These are phyloP conservation scores for Sarcophaga caerulescens DNA, from an alignment of 2,888 invertebrate genomes.

Conservation along the genomic window DNA sequence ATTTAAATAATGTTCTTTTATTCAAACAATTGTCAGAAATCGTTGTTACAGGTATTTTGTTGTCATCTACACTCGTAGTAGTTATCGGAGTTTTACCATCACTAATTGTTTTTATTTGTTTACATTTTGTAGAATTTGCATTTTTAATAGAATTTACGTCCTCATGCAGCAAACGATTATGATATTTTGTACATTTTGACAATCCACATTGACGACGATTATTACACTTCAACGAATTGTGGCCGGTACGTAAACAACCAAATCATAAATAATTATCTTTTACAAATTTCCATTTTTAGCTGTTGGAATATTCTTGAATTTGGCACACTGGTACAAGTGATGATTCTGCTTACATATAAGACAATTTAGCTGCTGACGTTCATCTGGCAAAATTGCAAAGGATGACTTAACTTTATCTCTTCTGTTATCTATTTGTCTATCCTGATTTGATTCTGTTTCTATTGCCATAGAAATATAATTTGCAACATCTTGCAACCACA, in stretches of 20 bases:
- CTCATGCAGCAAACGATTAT: too few species aligned
- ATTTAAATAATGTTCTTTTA: slow-evolving; percentile 48
- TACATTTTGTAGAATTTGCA: too few species aligned
- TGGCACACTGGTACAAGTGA: slow-evolving; percentile 17
- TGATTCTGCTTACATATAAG: slow-evolving; percentile 23
- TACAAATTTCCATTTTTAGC: background rate
- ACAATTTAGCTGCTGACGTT: background rate
- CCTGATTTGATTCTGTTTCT: too few species aligned
- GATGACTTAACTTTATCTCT: slow-evolving; percentile 9
- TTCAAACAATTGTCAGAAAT: slow-evolving; percentile 3
- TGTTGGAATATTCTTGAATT: slow-evolving; percentile 14
- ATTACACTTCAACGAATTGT: too few species aligned
- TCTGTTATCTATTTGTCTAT: background rate
- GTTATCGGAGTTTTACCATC: slow-evolving; percentile 5
- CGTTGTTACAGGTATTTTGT: slow-evolving; percentile 21
- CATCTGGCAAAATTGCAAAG: slow-evolving; percentile 7
- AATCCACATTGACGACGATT: too few species aligned
- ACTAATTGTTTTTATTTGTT: too few species aligned
- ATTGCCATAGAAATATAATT: too few species aligned
- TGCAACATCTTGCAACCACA: too few species aligned
- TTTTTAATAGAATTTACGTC: too few species aligned
- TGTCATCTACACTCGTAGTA: background rate
- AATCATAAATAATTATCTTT: slow-evolving; percentile 20
- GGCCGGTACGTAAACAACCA: slow-evolving; percentile 10
- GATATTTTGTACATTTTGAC: too few species aligned